Percentiles rank a stretch among this genome's conserved stretches.
These are phyloP conservation scores for Myiozetetes cayanensis DNA, from an alignment of 2,113 vertebrate genomes.

Conservation along the genomic window DNA sequence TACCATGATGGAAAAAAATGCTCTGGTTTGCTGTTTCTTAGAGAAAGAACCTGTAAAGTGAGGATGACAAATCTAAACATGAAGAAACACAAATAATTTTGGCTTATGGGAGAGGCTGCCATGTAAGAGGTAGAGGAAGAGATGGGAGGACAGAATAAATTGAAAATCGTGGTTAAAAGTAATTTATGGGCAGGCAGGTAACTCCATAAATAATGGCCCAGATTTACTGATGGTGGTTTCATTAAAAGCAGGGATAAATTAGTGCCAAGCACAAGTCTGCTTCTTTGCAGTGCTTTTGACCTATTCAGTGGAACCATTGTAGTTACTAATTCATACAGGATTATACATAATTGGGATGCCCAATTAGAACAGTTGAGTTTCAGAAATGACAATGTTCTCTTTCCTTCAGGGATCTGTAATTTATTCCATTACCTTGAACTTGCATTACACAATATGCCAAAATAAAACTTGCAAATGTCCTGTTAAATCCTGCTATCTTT, in stretches of 20 bases:
- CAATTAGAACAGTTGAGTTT: slow-evolving; percentile 49
- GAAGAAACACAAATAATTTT: background rate
- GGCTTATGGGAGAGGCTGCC: background rate
- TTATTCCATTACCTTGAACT: slow-evolving; percentile 29
- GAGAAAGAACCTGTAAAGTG: background rate
- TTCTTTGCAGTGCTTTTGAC: slow-evolving; percentile 52
- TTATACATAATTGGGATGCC: slow-evolving; percentile 61
- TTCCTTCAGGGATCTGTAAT: slow-evolving; percentile 62
- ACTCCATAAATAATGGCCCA: slow-evolving; percentile 1
- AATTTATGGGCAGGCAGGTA: background rate
- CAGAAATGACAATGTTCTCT: slow-evolving; percentile 49
- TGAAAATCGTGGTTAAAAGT: background rate
- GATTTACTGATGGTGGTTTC: background rate
- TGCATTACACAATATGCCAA: slow-evolving; percentile 27
- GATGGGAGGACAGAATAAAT: background rate
- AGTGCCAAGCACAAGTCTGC: slow-evolving; percentile 11
- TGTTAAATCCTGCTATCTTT: slow-evolving; percentile 61
- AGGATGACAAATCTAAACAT: background rate
- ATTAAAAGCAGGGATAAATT: slow-evolving; percentile 41
- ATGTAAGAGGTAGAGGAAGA: background rate
- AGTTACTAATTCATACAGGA: slow-evolving; percentile 58
- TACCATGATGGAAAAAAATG: background rate
- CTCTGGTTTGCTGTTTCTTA: background rate
- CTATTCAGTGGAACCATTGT: slow-evolving; percentile 30
- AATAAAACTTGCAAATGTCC: slow-evolving; percentile 59